Evolutionary conservation across 2,888 invertebrate genomes (phyloP), one percentile per base, ranked within the genome.

Genomic region (Ophion ellenae): DNA sequence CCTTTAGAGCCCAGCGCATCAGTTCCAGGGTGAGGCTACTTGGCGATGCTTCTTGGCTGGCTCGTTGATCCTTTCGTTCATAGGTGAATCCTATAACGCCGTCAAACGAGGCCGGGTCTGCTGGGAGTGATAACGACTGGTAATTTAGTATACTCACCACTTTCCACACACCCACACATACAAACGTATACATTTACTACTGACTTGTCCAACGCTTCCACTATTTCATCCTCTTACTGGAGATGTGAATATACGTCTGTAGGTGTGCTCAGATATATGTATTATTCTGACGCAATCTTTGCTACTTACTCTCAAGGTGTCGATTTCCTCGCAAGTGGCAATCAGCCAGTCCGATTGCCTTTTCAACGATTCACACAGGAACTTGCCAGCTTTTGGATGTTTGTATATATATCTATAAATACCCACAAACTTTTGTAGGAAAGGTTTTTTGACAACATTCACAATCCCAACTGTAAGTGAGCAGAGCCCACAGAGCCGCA

Each of bases 71-170:
- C 81, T 81, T 84, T 79, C 75, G 78, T 81, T 61, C 74, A 67
- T 78, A 75, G 85, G 74, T 82, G 57, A 45, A 57, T 83, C 63
- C 61, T 20, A 66, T 45, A 67, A 53, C 73, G 20, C 53, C 73
- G 67, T 73, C 71, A 57, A 82, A 73, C 77, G 83, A 57, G 76
- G 71, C 73, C 71, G 80, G 82, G 85, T 86, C 86, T 86, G 85
- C 66, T 63, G 85, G 85, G 83, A 83, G 86, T 86, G 87, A 87
- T 87, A 86, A 87, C 85, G 86, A 87, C 83, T 79, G 36, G 79
- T 85, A 87, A 87, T 86, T 87, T 87, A 83, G 85, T 86, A 83
- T 81, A 53, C 74, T 81, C 83, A 76, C 81, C 79, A 85, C 80
- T 77, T 83, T 83, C 53, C 17, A 5, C 53, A 53, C 83, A 47